Evolutionary conservation across 2,113 vertebrate species (phyloP), one percentile per base, ranked within the genome.

Genomic region (Pomatostomus ruficeps): DNA sequence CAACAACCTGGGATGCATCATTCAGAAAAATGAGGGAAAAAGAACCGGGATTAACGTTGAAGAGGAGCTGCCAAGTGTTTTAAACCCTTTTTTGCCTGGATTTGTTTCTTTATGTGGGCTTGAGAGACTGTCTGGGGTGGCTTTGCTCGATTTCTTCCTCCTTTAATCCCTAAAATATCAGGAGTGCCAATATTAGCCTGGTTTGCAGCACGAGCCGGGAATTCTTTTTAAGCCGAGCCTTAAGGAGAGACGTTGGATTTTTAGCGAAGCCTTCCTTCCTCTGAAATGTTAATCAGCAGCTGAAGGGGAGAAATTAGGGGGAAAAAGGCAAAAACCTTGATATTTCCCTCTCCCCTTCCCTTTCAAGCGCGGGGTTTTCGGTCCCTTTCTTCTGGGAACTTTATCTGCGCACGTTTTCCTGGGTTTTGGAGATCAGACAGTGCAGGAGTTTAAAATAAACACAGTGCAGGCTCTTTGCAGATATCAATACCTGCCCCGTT

Each of bases 251-350:
- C 58, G 76, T 31, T 77, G 59, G 49, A 54, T 71, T 96, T 81
- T 66, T 8, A 91, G 73, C 68, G 78, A 74, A 84, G 59, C 25
- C 19, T 77, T 35, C n/a, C 51, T 63, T 77, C 22, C 80, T 94
- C 76, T 91, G 80, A 95, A 96, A 92, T 91, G 77, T 80, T 94
- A 89, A 91, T 96, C 84, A 92, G 63, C 51, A 67, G 38, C 51
- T 70, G 33, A 77, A 89, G 46, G 10, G 24, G 40, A 46, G 79
- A 96, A 94, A 84, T 57, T 55, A 87, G 33, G 29, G 33, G 12
- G 12, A 77, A 74, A 90, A 92, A 48, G 49, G 20, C 71, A 35
- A 80, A 91, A 91, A 85, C 62, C 29, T 70, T 35, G 70, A 10
- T 80, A 76, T 70, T 52, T 88, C 67, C 45, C 26, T 85, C 75